Evolutionary conservation across 2,888 invertebrate genomes (phyloP).

Genomic region (Monochamus alternatus): DNA sequence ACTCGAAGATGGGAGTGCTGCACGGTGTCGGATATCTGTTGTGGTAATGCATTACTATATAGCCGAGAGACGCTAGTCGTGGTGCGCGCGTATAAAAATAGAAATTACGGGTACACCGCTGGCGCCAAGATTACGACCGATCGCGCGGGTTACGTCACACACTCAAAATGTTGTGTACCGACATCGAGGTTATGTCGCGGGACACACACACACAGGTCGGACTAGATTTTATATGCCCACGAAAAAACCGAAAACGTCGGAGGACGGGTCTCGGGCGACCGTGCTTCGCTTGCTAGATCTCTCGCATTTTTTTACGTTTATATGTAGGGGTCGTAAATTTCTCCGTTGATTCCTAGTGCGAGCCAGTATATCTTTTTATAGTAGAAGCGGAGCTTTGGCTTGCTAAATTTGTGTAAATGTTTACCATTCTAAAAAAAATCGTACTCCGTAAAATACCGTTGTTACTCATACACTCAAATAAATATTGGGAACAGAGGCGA

Average conservation of each 20-base stretch:
- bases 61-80: conserved; percentile 39
- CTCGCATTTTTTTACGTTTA: neutral
- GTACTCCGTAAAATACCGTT: too few relatives aligned
- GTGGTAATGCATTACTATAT: conserved; percentile 16
- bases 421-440: too few relatives aligned
- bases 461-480: too few relatives aligned
- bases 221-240: conserved; percentile 5
- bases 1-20: conserved; percentile 41
- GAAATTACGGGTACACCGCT: conserved; percentile 73
- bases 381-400: neutral
- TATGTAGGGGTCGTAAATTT: conserved; percentile 10
- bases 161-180: conserved; percentile 56
- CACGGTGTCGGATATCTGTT: conserved; percentile 40
- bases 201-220: conserved; percentile 8
- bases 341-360: conserved; percentile 8
- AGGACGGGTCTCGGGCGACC: too few relatives aligned
- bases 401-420: too few relatives aligned
- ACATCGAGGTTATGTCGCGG: conserved; percentile 29
- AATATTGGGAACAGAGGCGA: too few relatives aligned
- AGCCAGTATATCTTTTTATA: conserved; percentile 18
- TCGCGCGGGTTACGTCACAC: conserved; percentile 72
- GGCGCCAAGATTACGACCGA: conserved; percentile 76
- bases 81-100: conserved; percentile 70
- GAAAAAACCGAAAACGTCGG: neutral
- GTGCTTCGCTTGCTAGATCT: neutral